Conservation (phyloP, 2,888 invertebrate species). For the Morpho achilles region DNA sequence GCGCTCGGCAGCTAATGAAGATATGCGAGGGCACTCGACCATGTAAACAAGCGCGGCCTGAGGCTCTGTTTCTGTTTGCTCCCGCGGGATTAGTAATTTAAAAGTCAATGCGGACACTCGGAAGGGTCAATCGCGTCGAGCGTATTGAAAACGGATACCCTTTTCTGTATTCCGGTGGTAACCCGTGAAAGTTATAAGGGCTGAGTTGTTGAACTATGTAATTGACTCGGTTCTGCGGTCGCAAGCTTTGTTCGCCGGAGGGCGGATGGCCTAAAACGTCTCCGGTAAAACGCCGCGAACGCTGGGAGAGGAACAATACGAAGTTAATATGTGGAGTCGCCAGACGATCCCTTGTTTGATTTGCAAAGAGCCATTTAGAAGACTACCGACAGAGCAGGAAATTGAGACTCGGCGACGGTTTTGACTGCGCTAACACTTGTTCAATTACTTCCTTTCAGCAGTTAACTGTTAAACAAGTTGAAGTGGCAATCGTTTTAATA, state of each 20-base stretch:
- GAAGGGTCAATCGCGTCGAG: conserved; percentile 75
- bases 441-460: conserved; percentile 63
- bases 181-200: conserved; percentile 78
- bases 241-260: conserved; percentile 73
- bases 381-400: conserved; percentile 68
- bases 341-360: conserved; percentile 75
- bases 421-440: conserved; percentile 61
- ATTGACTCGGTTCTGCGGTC: conserved; percentile 78
- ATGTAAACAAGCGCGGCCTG: conserved; percentile 65
- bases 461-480: conserved; percentile 50
- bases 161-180: conserved; percentile 77
- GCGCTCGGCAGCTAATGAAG: conserved; percentile 61
- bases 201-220: conserved; percentile 80
- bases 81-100: conserved; percentile 78
- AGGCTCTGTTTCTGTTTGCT: conserved; percentile 68
- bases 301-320: conserved; percentile 73
- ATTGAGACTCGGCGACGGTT: conserved; percentile 58
- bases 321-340: conserved; percentile 76
- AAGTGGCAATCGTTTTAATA: conserved; percentile 52
- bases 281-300: conserved; percentile 67
- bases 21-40: conserved; percentile 73
- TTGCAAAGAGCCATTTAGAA: conserved; percentile 76
- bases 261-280: conserved; percentile 77
- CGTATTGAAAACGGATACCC: conserved; percentile 78
- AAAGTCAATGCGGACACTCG: conserved; percentile 79